These are phyloP conservation scores for Cettia cetti DNA, from an alignment of 2,113 vertebrate species.

Conservation along the genomic window DNA sequence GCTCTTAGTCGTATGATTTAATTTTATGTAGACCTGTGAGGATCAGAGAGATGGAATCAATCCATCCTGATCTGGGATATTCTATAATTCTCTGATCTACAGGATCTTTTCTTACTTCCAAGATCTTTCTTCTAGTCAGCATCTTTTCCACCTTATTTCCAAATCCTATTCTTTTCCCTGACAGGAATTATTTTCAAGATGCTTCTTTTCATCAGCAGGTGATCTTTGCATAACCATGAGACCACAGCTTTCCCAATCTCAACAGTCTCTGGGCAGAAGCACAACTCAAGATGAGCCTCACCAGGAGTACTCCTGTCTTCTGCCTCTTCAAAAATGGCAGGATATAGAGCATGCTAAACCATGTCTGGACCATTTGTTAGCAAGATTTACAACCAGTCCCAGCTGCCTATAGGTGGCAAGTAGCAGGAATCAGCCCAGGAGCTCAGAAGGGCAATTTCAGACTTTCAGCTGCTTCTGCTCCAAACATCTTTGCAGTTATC, in stretches of 20 bases:
- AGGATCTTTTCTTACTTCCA: not conserved
- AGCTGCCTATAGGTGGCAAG: no score
- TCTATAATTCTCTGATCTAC: not conserved
- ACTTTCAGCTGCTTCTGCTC: not conserved
- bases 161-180: not conserved
- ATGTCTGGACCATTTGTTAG: not conserved
- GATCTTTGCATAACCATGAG: not conserved
- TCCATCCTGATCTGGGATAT: fast-evolving
- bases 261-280: not conserved
- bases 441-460: not conserved
- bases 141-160: not conserved
- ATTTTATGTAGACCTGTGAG: not conserved
- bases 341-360: not conserved
- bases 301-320: not conserved
- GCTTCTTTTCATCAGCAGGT: not conserved
- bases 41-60: not conserved
- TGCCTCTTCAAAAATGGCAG: not conserved
- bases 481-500: not conserved
- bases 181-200: not conserved
- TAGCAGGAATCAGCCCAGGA: not conserved
- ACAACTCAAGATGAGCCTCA: not conserved
- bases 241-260: not conserved
- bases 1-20: not conserved
- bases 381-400: not conserved
- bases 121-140: not conserved